Evolutionary conservation across 2,797 vertebrate species (phyloP).

Genomic region (Cottoperca gobio): DNA sequence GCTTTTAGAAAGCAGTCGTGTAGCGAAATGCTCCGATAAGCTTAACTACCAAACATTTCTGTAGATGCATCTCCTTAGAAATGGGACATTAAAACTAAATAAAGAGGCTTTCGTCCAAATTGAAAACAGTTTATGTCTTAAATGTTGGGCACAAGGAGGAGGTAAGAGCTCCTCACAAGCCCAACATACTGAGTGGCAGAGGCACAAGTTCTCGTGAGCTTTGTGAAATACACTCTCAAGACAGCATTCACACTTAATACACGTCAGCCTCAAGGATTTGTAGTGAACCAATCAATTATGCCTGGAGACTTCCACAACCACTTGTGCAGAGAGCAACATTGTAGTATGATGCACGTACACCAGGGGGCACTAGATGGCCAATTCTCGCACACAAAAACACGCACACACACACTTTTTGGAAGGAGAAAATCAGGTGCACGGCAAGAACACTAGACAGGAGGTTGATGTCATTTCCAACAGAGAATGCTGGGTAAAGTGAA

Average conservation of each 20-base stretch:
- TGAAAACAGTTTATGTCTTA: neutral
- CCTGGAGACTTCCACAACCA: constrained; percentile 21
- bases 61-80: neutral
- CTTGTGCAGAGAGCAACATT: constrained; percentile 27
- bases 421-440: constrained; percentile 50
- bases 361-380: constrained; percentile 79
- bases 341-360: constrained; percentile 67
- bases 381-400: no score
- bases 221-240: neutral
- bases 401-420: no score
- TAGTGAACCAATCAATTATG: constrained; percentile 30
- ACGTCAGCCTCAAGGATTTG: constrained; percentile 7
- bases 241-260: neutral
- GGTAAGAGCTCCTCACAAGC: neutral
- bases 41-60: neutral
- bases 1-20: neutral
- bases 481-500: constrained; percentile 15
- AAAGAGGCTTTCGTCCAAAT: neutral
- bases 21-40: neutral
- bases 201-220: neutral
- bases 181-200: neutral
- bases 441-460: constrained; percentile 1
- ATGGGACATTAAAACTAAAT: constrained; percentile 4
- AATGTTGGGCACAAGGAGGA: neutral
- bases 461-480: constrained; percentile 8